A percentile compares a stretch with the other conserved stretches of the same genome.
Evolutionary conservation across 1,140 invertebrate genomes (phyloP).

Genomic region (Drosophila nebulosa): DNA sequence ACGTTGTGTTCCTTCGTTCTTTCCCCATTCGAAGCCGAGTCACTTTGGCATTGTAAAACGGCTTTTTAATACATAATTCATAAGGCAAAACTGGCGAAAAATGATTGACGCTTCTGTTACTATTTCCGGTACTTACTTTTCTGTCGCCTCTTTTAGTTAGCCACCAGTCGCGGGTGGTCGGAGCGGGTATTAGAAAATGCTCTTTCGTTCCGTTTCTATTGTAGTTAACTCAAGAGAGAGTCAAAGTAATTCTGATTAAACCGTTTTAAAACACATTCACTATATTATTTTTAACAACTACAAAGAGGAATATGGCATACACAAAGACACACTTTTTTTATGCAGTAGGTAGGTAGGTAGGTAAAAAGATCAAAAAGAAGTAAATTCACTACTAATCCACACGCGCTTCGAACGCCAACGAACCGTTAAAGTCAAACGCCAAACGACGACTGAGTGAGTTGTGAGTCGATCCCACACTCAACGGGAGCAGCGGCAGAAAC

Average conservation of each 20-base stretch:
- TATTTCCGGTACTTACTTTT: conserved; percentile 69
- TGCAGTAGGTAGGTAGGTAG: conserved; percentile 3
- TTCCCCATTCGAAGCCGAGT: not conserved
- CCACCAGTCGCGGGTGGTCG: conserved; percentile 49
- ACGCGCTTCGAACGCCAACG: conserved; percentile 29
- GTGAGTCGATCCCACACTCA: conserved; percentile 30
- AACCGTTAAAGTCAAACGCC: conserved; percentile 70
- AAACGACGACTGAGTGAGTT: conserved; percentile 61
- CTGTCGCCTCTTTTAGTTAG: conserved; percentile 21
- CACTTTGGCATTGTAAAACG: conserved; percentile 52
- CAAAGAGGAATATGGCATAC: not conserved
- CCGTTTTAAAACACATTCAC: not conserved
- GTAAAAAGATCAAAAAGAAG: conserved; percentile 9
- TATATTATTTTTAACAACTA: not conserved
- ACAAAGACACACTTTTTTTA: not conserved
- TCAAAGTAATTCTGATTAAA: not conserved
- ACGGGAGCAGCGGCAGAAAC: conserved; percentile 38
- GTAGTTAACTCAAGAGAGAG: not conserved
- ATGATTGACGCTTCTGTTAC: conserved; percentile 15
- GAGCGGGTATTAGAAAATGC: not conserved
- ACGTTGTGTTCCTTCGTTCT: not conserved
- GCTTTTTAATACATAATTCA: conserved; percentile 69
- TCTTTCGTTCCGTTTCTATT: not conserved
- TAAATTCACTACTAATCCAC: conserved; percentile 6
- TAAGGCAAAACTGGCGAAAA: conserved; percentile 51